Conservation (phyloP, 2,113 vertebrate genomes). For the Siniperca knerii region DNA sequence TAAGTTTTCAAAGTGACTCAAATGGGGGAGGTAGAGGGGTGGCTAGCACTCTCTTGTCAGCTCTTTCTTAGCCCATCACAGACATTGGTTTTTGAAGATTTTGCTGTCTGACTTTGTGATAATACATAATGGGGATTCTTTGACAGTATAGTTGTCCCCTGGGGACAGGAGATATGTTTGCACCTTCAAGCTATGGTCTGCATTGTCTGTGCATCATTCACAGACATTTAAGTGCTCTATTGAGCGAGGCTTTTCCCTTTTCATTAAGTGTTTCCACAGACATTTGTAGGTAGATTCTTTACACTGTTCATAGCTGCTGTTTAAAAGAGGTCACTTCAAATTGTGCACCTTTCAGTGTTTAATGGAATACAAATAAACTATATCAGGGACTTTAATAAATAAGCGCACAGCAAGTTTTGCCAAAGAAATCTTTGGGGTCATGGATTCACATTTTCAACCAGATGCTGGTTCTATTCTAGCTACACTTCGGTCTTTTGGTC, state of each 20-base stretch:
- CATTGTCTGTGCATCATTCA: slow-evolving; percentile 16
- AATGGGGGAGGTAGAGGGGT: slow-evolving; percentile 34
- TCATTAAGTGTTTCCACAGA: slow-evolving; percentile 39
- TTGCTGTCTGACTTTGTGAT: slow-evolving; percentile 76
- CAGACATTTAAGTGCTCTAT: slow-evolving; percentile 51
- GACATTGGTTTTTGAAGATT: slow-evolving; percentile 78
- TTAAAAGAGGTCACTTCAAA: slow-evolving; percentile 37
- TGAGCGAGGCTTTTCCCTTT: slow-evolving; percentile 17
- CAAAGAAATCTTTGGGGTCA: slow-evolving; percentile 20
- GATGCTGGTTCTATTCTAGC: slow-evolving; percentile 7
- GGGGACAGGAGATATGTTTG: slow-evolving; percentile 55
- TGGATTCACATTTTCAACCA: slow-evolving; percentile 10
- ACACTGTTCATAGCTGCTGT: slow-evolving; percentile 9
- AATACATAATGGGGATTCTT: slow-evolving; percentile 72
- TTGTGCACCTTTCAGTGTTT: slow-evolving; percentile 7
- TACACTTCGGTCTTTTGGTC: not conserved
- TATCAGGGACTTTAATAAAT: not conserved
- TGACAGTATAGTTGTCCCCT: slow-evolving; percentile 63
- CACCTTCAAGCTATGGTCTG: slow-evolving; percentile 55
- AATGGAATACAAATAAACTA: slow-evolving; percentile 43
- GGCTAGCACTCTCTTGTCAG: slow-evolving; percentile 73
- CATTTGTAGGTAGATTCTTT: slow-evolving; percentile 18
- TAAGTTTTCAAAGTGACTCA: slow-evolving; percentile 80
- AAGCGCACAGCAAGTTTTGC: slow-evolving; percentile 1
- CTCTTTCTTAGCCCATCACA: slow-evolving; percentile 75